Conservation (phyloP, 2,888 invertebrate species). For the Melinopterus prodromus region DNA sequence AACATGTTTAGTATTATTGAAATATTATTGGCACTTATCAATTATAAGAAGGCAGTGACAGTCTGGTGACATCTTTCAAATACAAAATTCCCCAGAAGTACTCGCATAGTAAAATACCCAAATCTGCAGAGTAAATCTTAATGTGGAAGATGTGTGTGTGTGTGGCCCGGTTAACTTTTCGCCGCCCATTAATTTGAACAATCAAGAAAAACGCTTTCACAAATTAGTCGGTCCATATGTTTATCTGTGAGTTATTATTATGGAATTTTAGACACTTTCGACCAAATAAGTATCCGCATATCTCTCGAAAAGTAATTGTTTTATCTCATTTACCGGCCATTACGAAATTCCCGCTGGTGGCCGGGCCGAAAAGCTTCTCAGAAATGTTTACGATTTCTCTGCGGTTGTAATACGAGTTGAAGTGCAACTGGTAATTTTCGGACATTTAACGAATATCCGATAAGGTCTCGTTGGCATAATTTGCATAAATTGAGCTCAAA, state of each 20-base stretch:
- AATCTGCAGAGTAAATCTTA: too few species aligned
- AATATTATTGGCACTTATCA: too few species aligned
- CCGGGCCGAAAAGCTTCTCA: neutral
- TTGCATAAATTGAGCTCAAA: neutral
- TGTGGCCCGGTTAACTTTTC: neutral
- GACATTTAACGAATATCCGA: neutral
- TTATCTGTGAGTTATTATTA: neutral
- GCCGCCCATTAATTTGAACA: neutral
- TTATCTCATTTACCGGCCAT: neutral
- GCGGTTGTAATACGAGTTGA: neutral
- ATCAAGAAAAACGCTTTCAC: neutral
- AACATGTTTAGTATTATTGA: too few species aligned
- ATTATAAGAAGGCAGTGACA: too few species aligned
- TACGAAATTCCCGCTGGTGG: neutral
- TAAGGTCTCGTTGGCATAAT: neutral
- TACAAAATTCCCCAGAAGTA: too few species aligned
- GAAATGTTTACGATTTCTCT: neutral
- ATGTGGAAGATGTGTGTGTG: neutral
- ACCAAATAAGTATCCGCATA: neutral
- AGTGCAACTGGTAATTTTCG: neutral
- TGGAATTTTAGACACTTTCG: neutral
- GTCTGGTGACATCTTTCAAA: too few species aligned
- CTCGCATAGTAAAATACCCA: too few species aligned
- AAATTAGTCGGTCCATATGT: neutral
- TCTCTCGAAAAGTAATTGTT: neutral